A percentile compares a stretch with the other conserved stretches of the same genome.
phyloP scores from a whole-genome alignment of 1,140 invertebrate species.

The Dendrolimus kikuchii region DNA sequence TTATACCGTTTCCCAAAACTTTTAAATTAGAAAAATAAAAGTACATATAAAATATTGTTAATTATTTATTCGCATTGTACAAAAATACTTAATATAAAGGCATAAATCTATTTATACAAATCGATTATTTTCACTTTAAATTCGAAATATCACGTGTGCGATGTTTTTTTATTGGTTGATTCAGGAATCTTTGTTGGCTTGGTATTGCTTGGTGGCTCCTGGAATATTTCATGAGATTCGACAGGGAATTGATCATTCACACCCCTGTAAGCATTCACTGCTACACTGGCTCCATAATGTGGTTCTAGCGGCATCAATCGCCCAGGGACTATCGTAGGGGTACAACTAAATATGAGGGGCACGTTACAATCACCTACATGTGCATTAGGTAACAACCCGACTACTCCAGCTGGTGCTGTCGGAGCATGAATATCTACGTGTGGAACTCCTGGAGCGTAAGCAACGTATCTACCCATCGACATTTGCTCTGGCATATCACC shows the following conservation, averaged over 20 bases:
- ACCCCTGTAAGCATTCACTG: slow-evolving; percentile 21
- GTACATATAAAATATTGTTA: too few species aligned
- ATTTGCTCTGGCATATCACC: slow-evolving; percentile 20
- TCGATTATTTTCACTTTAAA: too few species aligned
- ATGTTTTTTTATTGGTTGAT: too few species aligned
- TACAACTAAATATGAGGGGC: slow-evolving; percentile 52
- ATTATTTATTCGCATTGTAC: too few species aligned
- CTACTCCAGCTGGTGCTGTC: slow-evolving; percentile 15
- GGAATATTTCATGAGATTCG: slow-evolving; percentile 8
- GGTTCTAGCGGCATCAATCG: slow-evolving; percentile 25
- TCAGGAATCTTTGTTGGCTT: too few species aligned
- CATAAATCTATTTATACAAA: too few species aligned
- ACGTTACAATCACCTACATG: slow-evolving; percentile 36
- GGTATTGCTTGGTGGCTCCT: slow-evolving; percentile 7
- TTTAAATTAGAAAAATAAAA: too few species aligned
- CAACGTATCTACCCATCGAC: slow-evolving; percentile 26
- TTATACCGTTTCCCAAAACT: too few species aligned
- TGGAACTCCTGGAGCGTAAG: slow-evolving; percentile 14
- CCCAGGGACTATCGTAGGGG: slow-evolving; percentile 40
- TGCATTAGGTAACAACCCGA: slow-evolving; percentile 45
- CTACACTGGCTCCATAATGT: neutral
- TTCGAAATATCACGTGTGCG: too few species aligned
- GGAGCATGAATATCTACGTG: neutral
- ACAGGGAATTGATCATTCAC: slow-evolving; percentile 20
- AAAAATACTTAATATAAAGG: too few species aligned